Evolutionary conservation across 2,797 vertebrate genomes (phyloP), one percentile per base, ranked within the genome.

Genomic region (Sardinella longiceps): DNA sequence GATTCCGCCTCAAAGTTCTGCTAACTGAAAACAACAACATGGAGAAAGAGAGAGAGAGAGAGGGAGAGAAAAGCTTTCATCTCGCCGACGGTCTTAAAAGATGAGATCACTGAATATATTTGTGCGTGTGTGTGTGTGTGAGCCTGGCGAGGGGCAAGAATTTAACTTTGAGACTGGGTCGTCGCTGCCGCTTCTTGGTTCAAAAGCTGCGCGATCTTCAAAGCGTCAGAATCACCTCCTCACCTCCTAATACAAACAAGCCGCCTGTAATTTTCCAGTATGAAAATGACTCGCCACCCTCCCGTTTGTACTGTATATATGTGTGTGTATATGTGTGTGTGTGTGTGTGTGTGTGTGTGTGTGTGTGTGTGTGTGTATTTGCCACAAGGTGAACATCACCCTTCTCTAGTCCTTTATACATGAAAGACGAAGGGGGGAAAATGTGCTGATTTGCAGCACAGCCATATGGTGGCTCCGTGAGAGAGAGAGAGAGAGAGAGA

Each of bases 1-100:
- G 87, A 89, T 89, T 85, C 81, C 82, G 84, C 88, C 91, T 91
- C 90, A 91, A 88, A 90, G 89, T 87, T 81, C 81, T 48, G 28
- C 51, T 80, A 88, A 90, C 83, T 87, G 88, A 89, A 88, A 88
- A 89, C 88, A 90, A 89, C 87, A 89, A 84, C 66, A 82, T 43
- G 83, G 85, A 74, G 80, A 83, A 37, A 46, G 70, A n/a, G n/a
- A n/a, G n/a, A n/a, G n/a, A n/a, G n/a, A n/a, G n/a, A n/a, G n/a
- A n/a, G n/a, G n/a, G n/a, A n/a, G 85, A 74, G 80, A 83, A 37
- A 46, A 58, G 81, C 88, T 90, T 90, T 90, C 86, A 87, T 91
- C 88, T 91, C 70, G 70, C 88, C 86, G 86, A 86, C 86, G 25
- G 82, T 89, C 85, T 88, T 88, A 37, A 77, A 86, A 87, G 84